phyloP scores from a whole-genome alignment of 2,113 vertebrate genomes.

The Phylloscopus trochilus region DNA sequence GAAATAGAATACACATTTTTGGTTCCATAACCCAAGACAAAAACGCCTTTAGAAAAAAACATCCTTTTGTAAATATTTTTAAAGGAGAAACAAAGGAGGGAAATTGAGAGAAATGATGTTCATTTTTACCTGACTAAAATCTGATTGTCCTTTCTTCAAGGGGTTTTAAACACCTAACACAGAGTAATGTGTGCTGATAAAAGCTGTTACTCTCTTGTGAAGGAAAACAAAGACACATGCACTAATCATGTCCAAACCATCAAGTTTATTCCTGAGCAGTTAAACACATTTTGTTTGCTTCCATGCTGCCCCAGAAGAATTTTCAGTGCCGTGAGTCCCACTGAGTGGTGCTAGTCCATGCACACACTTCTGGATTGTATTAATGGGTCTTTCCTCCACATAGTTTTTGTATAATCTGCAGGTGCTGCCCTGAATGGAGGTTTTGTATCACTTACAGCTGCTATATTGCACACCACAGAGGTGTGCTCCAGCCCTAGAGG shows the following conservation, averaged over 20 bases:
- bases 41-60: background rate
- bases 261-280: background rate
- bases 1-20: no score
- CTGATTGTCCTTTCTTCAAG: background rate
- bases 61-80: background rate
- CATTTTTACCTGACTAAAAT: background rate
- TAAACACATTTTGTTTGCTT: accelerated
- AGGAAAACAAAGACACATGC: background rate
- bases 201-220: background rate
- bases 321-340: background rate
- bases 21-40: no score
- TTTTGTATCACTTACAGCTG: background rate
- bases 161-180: background rate
- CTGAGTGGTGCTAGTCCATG: background rate
- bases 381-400: background rate
- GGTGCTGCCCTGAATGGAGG: background rate
- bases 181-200: background rate
- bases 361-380: background rate
- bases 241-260: background rate
- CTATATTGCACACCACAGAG: accelerated
- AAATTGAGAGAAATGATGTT: background rate
- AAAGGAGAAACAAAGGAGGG: background rate
- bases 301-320: background rate
- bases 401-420: background rate
- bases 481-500: background rate